Base-by-base conservation (phyloP, 2,797 vertebrate genomes). In the Pelobates cultripes region DNA sequence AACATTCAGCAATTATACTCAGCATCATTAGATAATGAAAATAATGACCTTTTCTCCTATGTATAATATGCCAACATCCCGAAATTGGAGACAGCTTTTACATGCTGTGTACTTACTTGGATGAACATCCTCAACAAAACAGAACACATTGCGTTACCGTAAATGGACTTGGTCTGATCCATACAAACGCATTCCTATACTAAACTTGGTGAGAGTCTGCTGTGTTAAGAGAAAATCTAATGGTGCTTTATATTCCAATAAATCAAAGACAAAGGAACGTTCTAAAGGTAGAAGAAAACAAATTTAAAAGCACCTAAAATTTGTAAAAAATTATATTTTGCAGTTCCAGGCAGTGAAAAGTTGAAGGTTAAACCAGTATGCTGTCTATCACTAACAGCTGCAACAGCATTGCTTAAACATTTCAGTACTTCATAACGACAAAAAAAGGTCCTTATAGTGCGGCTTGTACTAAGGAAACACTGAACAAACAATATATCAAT, bases 401-500 rank as follows among this genome's bases (percentile, higher is more conserved):
- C 47, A 6, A 10, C 47, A 51, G 47, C 15, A 60, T n/a, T n/a
- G 57, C 57, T 2, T 40, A 4, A 7, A 40, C 68, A 3, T 41
- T 13, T 67, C n/a, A 72, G 51, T 60, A 82, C 74, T 45, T 72
- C 66, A 75, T 82, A 68, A 42, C 64, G 17, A 14, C 15, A 47
- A 53, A 40, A 70, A 66, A 12, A 55, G 63, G 57, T 45, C 45
- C 79, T 75, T 43, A 67, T 43, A 43, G 13, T 3, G 12, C 42
- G 47, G 47, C 71, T 73, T 7, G 13, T 43, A 12, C 64, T 81
- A 57, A 63, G 42, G 69, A 75, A 53, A 70, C n/a, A 60, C 43
- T 81, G 66, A 81, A 70, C 64, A 75, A 61, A 51, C 55, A 13
- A 75, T 64, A 42, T 67, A 7, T 72, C 74, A 61, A 13, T 70